Evolutionary conservation across 2,113 vertebrate genomes (phyloP).

Genomic region (Phylloscopus whistleri): DNA sequence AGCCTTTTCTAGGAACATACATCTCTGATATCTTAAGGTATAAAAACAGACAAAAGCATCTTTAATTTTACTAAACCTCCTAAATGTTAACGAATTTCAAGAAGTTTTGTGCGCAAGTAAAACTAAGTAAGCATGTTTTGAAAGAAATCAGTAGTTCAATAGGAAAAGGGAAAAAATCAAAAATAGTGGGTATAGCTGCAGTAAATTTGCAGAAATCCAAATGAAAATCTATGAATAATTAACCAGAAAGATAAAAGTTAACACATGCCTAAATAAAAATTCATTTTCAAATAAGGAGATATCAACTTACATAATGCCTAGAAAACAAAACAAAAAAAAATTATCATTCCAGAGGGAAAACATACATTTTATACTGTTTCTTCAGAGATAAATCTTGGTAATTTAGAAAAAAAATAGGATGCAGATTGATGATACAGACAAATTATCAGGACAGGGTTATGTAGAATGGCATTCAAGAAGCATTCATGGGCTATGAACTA

Average conservation of each 20-base stretch:
- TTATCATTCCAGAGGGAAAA: not conserved
- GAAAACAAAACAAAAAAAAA: not conserved
- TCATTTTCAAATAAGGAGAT: not conserved
- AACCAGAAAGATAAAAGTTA: not conserved
- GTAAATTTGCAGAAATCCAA: not conserved
- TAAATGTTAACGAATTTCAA: not conserved
- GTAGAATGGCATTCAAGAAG: not conserved
- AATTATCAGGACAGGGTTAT: not conserved
- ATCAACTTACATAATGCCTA: not conserved
- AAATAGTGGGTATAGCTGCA: not conserved
- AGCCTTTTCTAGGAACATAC: not conserved
- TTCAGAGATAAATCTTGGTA: not conserved
- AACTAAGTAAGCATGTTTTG: not conserved
- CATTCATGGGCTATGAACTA: not conserved
- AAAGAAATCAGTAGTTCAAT: not conserved
- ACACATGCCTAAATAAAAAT: not conserved
- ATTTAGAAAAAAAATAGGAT: not conserved
- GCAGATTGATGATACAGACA: not conserved
- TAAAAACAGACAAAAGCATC: not conserved
- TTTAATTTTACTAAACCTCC: not conserved
- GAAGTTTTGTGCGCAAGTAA: not conserved
- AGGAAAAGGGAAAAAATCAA: not conserved
- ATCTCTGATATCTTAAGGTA: not conserved
- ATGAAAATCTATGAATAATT: not conserved
- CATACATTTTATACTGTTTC: not conserved